phyloP scores from a whole-genome alignment of 2,888 invertebrate genomes.

The Siphlonurus alternatus region DNA sequence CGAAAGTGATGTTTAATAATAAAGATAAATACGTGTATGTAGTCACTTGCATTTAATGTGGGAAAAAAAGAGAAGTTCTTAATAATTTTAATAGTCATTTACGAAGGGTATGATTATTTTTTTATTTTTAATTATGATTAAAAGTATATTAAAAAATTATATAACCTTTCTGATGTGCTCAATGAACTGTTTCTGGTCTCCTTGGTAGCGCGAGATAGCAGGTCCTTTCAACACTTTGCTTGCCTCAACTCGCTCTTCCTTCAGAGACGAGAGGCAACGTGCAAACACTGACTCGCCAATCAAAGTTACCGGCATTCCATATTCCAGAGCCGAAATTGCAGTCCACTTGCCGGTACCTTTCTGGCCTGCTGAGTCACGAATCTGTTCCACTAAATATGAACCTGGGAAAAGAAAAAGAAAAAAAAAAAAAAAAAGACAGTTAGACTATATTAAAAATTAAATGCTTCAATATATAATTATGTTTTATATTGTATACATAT shows the following conservation, averaged over 20 bases:
- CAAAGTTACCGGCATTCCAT: slow-evolving; percentile 92
- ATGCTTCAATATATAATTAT: slow-evolving; percentile 1
- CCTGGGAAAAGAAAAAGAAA: slow-evolving; percentile 29
- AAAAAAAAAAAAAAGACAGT: neutral
- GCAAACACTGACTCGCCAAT: slow-evolving; percentile 98
- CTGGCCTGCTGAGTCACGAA: slow-evolving; percentile 90
- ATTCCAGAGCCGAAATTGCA: slow-evolving; percentile 86
- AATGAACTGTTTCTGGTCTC: slow-evolving; percentile 62
- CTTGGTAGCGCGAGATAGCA: slow-evolving; percentile 36
- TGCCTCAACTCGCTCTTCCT: slow-evolving; percentile 69
- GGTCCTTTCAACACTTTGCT: slow-evolving; percentile 61
- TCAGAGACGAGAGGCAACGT: slow-evolving; percentile 83
- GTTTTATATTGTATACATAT: slow-evolving; percentile 1
- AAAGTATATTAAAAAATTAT: too few species aligned
- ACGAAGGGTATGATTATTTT: too few species aligned
- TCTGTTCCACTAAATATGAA: slow-evolving; percentile 69
- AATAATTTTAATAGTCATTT: too few species aligned
- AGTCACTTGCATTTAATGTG: too few species aligned
- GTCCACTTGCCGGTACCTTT: slow-evolving; percentile 99
- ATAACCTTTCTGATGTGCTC: slow-evolving; percentile 56
- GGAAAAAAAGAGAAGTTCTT: too few species aligned
- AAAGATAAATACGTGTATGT: too few species aligned
- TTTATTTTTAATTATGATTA: too few species aligned
- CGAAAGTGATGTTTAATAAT: too few species aligned
- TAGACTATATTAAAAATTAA: neutral